Evolutionary conservation across 2,888 invertebrate genomes (phyloP), one percentile per base, ranked within the genome.

Genomic region (Torymus texanus): DNA sequence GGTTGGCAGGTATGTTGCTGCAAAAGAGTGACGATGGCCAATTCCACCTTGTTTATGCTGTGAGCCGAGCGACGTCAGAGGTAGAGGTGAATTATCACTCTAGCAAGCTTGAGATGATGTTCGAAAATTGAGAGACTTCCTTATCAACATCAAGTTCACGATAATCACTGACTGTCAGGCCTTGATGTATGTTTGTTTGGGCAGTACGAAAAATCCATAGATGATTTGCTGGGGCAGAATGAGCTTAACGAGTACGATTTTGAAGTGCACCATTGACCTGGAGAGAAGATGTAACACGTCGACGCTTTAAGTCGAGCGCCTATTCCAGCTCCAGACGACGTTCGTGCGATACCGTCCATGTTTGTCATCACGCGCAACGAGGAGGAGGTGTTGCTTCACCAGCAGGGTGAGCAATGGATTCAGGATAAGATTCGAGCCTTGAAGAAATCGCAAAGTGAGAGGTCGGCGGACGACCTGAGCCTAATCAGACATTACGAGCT

Each of bases 301-400:
- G 84, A 85, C 71, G 82, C 83, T 0, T 67, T 84, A n/a, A 84
- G 83, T 24, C 61, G 84, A 63, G 81, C 82, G 21, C 84, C 85
- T n/a, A n/a, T n/a, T n/a, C n/a, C n/a, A n/a, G n/a, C n/a, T n/a
- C n/a, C n/a, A n/a, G 29, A 3, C 3, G 3, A 24, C 24, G 24
- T 24, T 24, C n/a, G 24, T 24, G 24, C 24, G 24, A 24, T 2
- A 24, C 24, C 24, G 24, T 24, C 2, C 24, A 24, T 24, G 24
- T 24, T 24, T 24, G 2, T 3, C 2, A 24, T 24, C 2, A 56
- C n/a, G 5, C 24, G 41, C 4, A n/a, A 29, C n/a, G 67, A 75
- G 16, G 68, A 61, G 13, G 68, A 75, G 1, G 24, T 75, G 14
- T 13, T 75, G 1, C 18, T 75, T 4, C 68, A 68, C 29, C 75